Conservation (phyloP, 2,113 vertebrate species). For the Psilopsiagon aurifrons region DNA sequence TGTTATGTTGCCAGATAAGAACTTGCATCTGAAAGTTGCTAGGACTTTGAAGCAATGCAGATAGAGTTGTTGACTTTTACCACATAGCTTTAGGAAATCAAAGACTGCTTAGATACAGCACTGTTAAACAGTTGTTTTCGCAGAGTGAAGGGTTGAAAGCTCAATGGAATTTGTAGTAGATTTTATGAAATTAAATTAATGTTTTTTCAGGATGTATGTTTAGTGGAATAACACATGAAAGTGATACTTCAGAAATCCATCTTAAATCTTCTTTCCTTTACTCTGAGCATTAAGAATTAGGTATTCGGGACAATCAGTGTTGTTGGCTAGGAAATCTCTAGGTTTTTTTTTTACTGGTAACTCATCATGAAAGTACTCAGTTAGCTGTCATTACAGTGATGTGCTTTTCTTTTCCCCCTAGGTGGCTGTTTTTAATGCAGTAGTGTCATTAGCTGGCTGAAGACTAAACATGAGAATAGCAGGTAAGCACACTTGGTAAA, state of each 20-base stretch:
- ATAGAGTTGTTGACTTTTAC: neutral
- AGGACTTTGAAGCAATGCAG: neutral
- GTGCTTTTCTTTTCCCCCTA: conserved; percentile 46
- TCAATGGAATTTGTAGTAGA: neutral
- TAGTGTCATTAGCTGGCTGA: conserved; percentile 45
- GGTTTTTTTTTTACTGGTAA: neutral
- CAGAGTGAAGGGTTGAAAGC: neutral
- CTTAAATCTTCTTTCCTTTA: neutral
- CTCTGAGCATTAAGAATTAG: neutral
- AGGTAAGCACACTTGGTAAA: conserved; percentile 44
- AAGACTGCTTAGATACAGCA: neutral
- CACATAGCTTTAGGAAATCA: neutral
- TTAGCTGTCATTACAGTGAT: neutral
- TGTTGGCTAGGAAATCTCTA: neutral
- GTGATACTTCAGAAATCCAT: neutral
- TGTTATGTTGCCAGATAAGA: neutral
- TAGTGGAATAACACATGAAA: neutral
- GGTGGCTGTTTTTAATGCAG: conserved; percentile 71
- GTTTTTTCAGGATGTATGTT: neutral
- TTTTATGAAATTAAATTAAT: neutral
- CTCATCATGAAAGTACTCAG: neutral
- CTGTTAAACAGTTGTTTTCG: neutral
- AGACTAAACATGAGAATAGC: conserved; percentile 78
- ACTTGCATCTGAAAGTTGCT: neutral
- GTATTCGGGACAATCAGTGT: neutral